Conservation (phyloP, 2,888 invertebrate species). For the Cantharis flavilabris region DNA sequence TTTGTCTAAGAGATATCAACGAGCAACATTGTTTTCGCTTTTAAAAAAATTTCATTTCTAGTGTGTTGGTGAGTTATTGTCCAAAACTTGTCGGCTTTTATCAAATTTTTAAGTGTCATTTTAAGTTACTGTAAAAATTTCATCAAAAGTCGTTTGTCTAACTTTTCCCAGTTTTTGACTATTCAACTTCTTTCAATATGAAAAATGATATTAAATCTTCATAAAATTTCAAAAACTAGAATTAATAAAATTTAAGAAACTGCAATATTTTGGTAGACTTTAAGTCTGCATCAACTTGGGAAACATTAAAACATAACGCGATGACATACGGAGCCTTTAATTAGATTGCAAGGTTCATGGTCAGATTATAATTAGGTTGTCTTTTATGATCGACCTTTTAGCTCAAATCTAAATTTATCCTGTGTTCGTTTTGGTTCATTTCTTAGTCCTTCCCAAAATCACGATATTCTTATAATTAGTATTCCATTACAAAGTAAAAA, state of each 20-base stretch:
- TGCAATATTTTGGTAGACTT: constrained; percentile 22
- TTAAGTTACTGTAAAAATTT: not conserved
- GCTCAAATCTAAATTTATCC: constrained; percentile 14
- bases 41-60: not conserved
- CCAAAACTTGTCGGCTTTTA: not conserved
- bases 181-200: too few species aligned
- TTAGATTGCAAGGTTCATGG: constrained; percentile 38
- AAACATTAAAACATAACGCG: constrained; percentile 42
- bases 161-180: not conserved
- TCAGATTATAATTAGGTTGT: constrained; percentile 25
- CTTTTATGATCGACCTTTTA: constrained; percentile 20
- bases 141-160: not conserved
- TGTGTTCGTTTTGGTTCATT: not conserved
- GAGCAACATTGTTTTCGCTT: not conserved
- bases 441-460: not conserved
- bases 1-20: not conserved
- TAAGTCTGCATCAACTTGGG: constrained; percentile 39
- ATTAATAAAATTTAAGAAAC: too few species aligned
- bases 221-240: too few species aligned
- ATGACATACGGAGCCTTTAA: constrained; percentile 44
- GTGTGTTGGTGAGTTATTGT: not conserved
- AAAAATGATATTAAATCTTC: too few species aligned
- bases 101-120: not conserved
- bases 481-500: not conserved
- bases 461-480: not conserved